Evolutionary conservation across 2,797 vertebrate species (phyloP), one percentile per base, ranked within the genome.

Genomic region (Cephalopachus bancanus): DNA sequence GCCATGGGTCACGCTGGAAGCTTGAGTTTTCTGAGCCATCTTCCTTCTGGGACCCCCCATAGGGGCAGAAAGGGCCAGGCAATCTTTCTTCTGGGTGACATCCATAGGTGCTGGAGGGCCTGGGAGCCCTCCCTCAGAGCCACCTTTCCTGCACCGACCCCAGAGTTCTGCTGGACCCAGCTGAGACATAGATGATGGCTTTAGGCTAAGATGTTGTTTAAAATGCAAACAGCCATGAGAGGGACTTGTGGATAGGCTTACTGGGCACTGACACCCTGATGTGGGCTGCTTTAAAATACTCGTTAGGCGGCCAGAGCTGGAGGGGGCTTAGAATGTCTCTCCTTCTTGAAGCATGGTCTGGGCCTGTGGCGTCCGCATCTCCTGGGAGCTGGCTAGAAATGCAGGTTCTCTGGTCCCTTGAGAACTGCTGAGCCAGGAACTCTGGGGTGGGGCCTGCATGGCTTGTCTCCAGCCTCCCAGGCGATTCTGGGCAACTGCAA

Each of bases 191-290:
- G 74, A 20, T 81, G 30, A 59, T 72, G 49, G 93, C 28, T 49
- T 71, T 26, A 28, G 33, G 62, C 87, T 33, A 84, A 72, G 94
- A 89, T 53, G 91, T 93, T 84, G 37, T n/a, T 95, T 93, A 93
- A 96, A 96, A 75, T n/a, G 55, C 37, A 86, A 89, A 79, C 33
- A 59, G 6, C 20, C 10, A 19, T 57, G 79, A 87, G 86, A 95
- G 83, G 87, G 89, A 71, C 44, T 19, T 33, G 83, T 84, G 37
- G 37, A 37, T 37, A 37, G 37, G 37, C 37, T 37, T 37, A 37
- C 37, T 37, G 37, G 37, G 37, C 37, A 37, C 37, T 49, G 62
- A 24, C 28, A 87, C 65, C 79, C 57, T 51, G 49, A 71, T 12
- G n/a, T 92, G 69, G 44, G 76, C 93, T 89, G 17, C 17, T 89